Base-by-base conservation (phyloP, 2,113 vertebrate genomes). In the Caracal caracal region DNA sequence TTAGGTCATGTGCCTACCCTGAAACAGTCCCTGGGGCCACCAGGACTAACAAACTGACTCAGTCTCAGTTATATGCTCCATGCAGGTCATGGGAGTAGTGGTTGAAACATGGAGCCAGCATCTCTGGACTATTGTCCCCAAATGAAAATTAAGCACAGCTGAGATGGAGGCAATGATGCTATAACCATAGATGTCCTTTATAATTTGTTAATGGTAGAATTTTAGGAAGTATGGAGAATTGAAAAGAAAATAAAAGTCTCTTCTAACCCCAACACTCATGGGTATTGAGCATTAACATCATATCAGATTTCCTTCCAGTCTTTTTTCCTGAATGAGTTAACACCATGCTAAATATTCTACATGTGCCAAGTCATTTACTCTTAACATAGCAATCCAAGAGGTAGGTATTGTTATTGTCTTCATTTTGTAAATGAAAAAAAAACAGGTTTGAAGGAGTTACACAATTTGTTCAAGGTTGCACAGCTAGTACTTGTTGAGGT, bases 291-390 rank as follows among this genome's bases (percentile, higher is more conserved):
- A 33, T 35, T 56, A 30, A n/a, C 33, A 13, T 59, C 4, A 1
- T 56, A 47, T 22, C 66, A 26, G 9, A 26, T 28, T 76, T 73
- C 33, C 19, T 82, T 30, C 35, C 47, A n/a, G 35, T 59, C 47
- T 87, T 93, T 61, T 22, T 82, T 90, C 73, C 63, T 84, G n/a
- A 88, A 95, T 73, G 73, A 87, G 56, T 30, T 47, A 66, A 76
- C 8, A 33, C 19, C 26, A 2, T 56, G 40, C 66, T 26, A 71
- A 49, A 47, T 10, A 49, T 17, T 68, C 35, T 66, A 37, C 16
- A 24, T 51, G 9, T 5, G 13, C 37, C 20, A 16, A 71, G 22
- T 17, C 71, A 59, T 56, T 79, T 75, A 76, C 35, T 49, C 51
- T 82, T 70, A 73, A 88, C 33, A 53, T 10, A 75, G 81, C 9